Base-by-base conservation (phyloP, 2,888 invertebrate genomes). In the Parapristionchus giblindavisi region DNA sequence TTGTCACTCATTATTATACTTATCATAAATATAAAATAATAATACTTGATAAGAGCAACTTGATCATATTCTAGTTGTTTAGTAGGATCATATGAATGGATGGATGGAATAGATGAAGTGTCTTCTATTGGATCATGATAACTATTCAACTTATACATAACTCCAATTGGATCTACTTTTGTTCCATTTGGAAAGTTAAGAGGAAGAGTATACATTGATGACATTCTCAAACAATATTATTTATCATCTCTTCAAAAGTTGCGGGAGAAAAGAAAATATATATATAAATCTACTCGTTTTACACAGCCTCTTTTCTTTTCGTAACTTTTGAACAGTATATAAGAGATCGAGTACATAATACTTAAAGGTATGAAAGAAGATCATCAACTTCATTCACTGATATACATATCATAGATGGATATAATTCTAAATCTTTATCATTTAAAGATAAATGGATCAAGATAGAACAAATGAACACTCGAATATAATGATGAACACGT, bases 181-280 rank as follows among this genome's bases (percentile, higher is more conserved):
- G 34, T 60, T 17, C 48, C 72, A 3, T 4, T 17, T 43, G 72
- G 72, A 34, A 72, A 60, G 29, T 60, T 32, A 8, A 43, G 43
- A n/a, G 72, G 72, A 29, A 72, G 72, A 6, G 72, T 11, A 27
- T 72, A 60, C 60, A 72, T 71, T 3, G 51, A 63, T 63, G 34
- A 32, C 27, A 27, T 14, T 14, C 1, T 36, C 48, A 66, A 34
- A n/a, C 1, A 21, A 61, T 61, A 36, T 8, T 54, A 61, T 3
- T 34, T 38, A 6, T 21, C 8, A 36, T 8, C 56, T 29, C 17
- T 27, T 29, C 4, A 8, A 38, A 63, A 40, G 1, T 40, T 21
- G 17, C 11, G 40, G 34, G 58, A 58, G 29, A 8, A 29, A 54
- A 34, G 32, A 21, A 8, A 3, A 11, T n/a, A n/a, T n/a, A n/a